Evolutionary conservation across 2,113 vertebrate species (phyloP), one percentile per base, ranked within the genome.

Genomic region (Nesogale talazaci): DNA sequence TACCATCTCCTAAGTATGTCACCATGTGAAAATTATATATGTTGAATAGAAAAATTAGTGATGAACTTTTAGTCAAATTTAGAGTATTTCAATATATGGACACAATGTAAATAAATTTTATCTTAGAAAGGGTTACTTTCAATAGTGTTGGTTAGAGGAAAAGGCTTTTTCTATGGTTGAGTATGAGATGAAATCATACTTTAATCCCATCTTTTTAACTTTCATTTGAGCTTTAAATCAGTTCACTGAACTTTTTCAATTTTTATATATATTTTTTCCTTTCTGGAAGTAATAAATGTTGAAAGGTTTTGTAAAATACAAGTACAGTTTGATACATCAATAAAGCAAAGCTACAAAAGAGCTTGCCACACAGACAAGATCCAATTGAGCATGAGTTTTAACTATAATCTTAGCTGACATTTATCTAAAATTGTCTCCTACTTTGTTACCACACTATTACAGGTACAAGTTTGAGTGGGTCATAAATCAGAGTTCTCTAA

Each of bases 401-500:
- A 42, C 79, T 83, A 42, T 96, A 96, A 97, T 96, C 91, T 94
- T 86, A 92, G 72, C 63, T 96, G 94, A 95, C 95, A 94, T 91
- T 97, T 92, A 97, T 93, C 93, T 96, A 86, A 96, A 92, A 94
- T 90, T 92, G 82, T 95, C 93, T 92, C 77, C 80, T 83, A 88
- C 88, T 97, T 96, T 88, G 83, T 96, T 85, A 93, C 94, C 93
- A 93, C 79, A 88, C 88, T 90, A 86, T 86, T 94, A 81, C 31
- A 94, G 91, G 65, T 96, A 88, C 79, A 94, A 77, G 89, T 88
- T 86, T 88, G 94, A 96, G 79, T 90, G 70, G 76, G 78, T 67
- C 88, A 94, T 97, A 93, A 96, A 97, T 95, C 95, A 95, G 85
- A 90, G 14, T 93, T 87, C 87, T 94, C 95, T 95, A 96, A 95